Conservation (phyloP, 2,888 invertebrate genomes). For the Disparrhopalites patrizii region DNA sequence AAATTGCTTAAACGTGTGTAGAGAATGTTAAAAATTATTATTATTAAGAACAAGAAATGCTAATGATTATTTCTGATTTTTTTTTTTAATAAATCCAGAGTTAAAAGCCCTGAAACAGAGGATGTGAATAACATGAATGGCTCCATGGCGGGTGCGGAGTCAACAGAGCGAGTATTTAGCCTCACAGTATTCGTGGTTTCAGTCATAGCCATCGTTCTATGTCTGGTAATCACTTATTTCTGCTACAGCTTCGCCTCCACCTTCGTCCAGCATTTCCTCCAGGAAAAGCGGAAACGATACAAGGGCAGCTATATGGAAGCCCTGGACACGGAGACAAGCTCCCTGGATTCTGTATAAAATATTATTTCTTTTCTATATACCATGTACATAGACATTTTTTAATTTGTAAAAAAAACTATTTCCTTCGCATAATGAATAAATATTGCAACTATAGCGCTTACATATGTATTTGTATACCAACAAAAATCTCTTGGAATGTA, state of each 20-base stretch:
- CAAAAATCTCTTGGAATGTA: too few species aligned
- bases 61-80: background rate
- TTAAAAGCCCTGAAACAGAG: background rate
- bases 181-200: slow-evolving; percentile 4
- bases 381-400: background rate
- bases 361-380: background rate
- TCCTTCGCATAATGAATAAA: too few species aligned
- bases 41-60: background rate
- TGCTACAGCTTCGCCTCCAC: slow-evolving; percentile 9
- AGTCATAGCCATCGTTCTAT: background rate
- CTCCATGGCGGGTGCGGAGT: background rate
- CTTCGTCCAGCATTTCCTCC: background rate
- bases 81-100: background rate
- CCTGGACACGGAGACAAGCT: slow-evolving; percentile 10
- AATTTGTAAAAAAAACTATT: too few species aligned
- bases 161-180: background rate
- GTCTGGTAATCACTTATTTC: slow-evolving; percentile 1
- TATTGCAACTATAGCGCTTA: too few species aligned
- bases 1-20: background rate
- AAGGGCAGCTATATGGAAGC: background rate
- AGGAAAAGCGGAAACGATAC: background rate
- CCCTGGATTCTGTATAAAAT: slow-evolving; percentile 11
- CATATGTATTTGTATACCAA: too few species aligned
- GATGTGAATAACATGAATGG: background rate
- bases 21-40: background rate